Evolutionary conservation across 2,797 vertebrate species (phyloP).

Genomic region (Pristis pectinata): DNA sequence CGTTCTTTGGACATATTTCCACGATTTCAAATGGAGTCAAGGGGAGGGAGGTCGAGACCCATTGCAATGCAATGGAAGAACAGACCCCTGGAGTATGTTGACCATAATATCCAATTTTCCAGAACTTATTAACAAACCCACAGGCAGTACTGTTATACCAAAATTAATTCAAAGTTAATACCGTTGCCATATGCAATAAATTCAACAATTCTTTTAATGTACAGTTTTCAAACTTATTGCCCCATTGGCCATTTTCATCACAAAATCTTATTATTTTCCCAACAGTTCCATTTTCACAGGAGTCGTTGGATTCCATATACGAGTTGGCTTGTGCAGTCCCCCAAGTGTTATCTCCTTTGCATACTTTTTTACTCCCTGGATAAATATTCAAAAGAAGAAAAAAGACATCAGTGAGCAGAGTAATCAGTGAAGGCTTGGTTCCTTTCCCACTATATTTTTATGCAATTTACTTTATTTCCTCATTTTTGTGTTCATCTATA

Average conservation of each 20-base stretch:
- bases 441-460: neutral
- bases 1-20: too few relatives aligned
- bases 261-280: conserved; percentile 20
- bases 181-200: neutral
- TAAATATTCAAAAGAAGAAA: neutral
- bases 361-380: neutral
- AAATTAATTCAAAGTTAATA: neutral
- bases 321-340: neutral
- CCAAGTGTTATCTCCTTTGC: rapidly evolving
- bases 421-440: neutral
- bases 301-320: neutral
- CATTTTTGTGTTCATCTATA: neutral
- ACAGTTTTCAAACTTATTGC: neutral
- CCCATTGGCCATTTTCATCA: neutral
- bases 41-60: too few relatives aligned
- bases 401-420: neutral
- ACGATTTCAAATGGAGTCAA: too few relatives aligned
- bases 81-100: too few relatives aligned
- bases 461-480: neutral
- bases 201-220: neutral
- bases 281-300: neutral
- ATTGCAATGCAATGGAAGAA: too few relatives aligned
- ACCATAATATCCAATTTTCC: too few relatives aligned
- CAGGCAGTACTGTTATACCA: too few relatives aligned
- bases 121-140: too few relatives aligned